phyloP scores from a whole-genome alignment of 2,113 vertebrate genomes.

The Arenaria interpres region DNA sequence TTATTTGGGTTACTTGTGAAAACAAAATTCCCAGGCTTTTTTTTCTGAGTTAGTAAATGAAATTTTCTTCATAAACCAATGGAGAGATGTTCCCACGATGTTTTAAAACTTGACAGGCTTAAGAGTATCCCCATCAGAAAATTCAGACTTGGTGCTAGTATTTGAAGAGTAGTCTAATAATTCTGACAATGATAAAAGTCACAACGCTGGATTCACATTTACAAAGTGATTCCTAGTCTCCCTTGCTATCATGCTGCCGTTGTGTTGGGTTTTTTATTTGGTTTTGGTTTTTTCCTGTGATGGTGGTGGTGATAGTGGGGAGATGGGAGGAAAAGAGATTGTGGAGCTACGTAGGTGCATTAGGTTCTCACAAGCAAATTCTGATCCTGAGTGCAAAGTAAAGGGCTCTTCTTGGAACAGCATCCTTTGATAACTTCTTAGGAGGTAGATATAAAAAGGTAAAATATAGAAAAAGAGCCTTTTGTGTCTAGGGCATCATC shows the following conservation, averaged over 20 bases:
- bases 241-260: neutral
- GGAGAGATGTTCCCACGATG: neutral
- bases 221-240: neutral
- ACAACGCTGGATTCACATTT: neutral
- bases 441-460: neutral
- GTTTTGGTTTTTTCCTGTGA: fast-evolving
- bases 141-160: neutral
- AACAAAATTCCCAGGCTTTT: neutral
- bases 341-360: neutral
- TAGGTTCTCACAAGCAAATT: neutral
- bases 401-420: neutral
- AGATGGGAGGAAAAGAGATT: neutral
- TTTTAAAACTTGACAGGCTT: neutral
- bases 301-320: neutral
- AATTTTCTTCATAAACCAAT: neutral
- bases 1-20: neutral
- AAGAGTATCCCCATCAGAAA: neutral
- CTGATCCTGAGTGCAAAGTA: neutral
- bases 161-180: neutral
- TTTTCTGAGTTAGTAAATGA: neutral
- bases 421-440: neutral
- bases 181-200: neutral
- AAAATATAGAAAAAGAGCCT: neutral
- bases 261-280: neutral
- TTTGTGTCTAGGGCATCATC: neutral